Base-by-base conservation (phyloP, 2,113 vertebrate genomes). In the Nothocercus julius region DNA sequence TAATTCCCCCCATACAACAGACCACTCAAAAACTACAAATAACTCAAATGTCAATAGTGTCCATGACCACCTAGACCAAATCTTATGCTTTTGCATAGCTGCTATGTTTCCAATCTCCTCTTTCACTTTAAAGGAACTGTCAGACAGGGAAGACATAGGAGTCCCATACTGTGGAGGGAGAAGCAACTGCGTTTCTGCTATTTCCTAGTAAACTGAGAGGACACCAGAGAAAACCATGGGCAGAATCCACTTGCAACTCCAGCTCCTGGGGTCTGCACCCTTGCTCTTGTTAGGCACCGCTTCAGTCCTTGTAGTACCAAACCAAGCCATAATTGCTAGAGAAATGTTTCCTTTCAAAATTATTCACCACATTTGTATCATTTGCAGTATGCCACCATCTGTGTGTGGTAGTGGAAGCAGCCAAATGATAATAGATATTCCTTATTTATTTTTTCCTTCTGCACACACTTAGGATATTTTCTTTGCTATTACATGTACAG, bases 81-180 rank as follows among this genome's bases (percentile, higher is more conserved):
- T 9, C 4, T 77, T 70, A 78, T 14, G 32, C 28, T 69, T 64
- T 40, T 64, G 24, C 59, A 64, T 40, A 80, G 34, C 9, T 9
- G 7, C 6, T 63, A 76, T 15, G 27, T 32, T 79, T 89, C 32
- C 34, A 15, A 9, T 56, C 3, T 53, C 7, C 12, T 63, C 76
- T 69, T 76, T 81, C 10, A 4, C 13, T 18, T 86, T 81, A 54
- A 69, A 63, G n/a, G 27, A 69, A 15, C 11, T n/a, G 8, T 45
- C 42, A 73, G 72, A 32, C 8, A 68, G 61, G n/a, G 75, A 67
- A 84, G 38, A 28, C 32, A 59, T 6, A 30, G 56, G 16, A 70
- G 8, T 40, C 21, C 20, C 13, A 9, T 34, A 56, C 5, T 30
- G 28, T 14, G 5, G 0, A 12, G 14, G 13, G 20, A 77, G 40